Evolutionary conservation across 2,113 vertebrate species (phyloP).

Genomic region (Colossoma macropomum): DNA sequence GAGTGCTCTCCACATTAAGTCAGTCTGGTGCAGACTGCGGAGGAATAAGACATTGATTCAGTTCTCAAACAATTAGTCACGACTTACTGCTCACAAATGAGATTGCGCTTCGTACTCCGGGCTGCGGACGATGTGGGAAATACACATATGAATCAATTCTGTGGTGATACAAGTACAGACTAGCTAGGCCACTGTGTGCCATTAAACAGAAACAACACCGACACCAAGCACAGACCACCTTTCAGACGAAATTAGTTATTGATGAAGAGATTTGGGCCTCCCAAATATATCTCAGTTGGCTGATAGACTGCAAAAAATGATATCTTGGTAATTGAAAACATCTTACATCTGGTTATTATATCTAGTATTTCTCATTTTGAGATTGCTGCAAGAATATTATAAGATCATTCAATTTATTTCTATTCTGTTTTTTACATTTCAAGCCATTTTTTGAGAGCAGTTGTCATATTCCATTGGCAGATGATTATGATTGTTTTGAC

Average conservation of each 20-base stretch:
- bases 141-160: conserved; percentile 35
- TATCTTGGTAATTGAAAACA: neutral
- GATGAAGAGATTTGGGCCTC: neutral
- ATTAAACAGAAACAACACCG: neutral
- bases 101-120: conserved; percentile 58
- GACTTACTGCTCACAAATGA: conserved; percentile 71
- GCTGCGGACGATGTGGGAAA: conserved; percentile 34
- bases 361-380: too few relatives aligned
- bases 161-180: conserved; percentile 16
- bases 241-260: conserved; percentile 6
- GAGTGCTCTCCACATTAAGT: conserved; percentile 38
- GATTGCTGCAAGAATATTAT: too few relatives aligned
- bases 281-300: neutral
- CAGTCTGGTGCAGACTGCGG: conserved; percentile 26
- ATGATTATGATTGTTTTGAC: too few relatives aligned
- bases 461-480: too few relatives aligned
- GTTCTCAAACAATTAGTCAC: conserved; percentile 73
- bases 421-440: too few relatives aligned
- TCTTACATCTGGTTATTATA: too few relatives aligned
- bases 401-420: too few relatives aligned
- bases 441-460: too few relatives aligned
- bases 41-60: conserved; percentile 68
- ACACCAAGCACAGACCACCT: neutral
- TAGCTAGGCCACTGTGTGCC: neutral
- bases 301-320: neutral